These are phyloP conservation scores for Acipenser transmontanus DNA, from an alignment of 2,797 vertebrate genomes.

Conservation along the genomic window DNA sequence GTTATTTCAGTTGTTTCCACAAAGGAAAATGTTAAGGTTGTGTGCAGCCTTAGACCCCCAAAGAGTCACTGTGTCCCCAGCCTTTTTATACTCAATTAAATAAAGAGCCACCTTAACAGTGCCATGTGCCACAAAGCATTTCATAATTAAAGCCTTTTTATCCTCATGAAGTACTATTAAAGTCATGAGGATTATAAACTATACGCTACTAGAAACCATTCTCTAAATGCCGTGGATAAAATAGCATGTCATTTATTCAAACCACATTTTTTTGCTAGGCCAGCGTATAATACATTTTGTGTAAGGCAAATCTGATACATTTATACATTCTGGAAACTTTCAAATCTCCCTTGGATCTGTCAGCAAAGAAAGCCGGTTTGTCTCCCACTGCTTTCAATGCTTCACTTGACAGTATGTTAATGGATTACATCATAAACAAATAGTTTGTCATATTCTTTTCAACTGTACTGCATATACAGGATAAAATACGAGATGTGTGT, in stretches of 20 bases:
- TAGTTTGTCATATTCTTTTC: too few species aligned
- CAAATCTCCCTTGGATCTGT: too few species aligned
- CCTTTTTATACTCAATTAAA: background rate
- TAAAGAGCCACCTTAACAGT: slow-evolving; percentile 1
- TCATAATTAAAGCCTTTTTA: slow-evolving; percentile 8
- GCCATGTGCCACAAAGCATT: background rate
- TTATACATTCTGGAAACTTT: too few species aligned
- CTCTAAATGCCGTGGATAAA: background rate
- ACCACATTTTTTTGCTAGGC: too few species aligned
- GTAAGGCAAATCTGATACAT: background rate
- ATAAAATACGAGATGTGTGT: too few species aligned
- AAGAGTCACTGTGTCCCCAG: background rate
- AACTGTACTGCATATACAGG: too few species aligned
- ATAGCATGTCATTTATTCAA: background rate
- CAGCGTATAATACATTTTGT: background rate
- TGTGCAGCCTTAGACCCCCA: too few species aligned
- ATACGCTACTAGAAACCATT: background rate
- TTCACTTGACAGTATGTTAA: too few species aligned
- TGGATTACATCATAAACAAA: too few species aligned
- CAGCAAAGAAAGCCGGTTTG: too few species aligned
- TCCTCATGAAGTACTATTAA: slow-evolving; percentile 8
- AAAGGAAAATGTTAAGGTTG: slow-evolving; percentile 1
- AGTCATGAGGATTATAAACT: slow-evolving; percentile 4
- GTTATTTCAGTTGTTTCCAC: slow-evolving; percentile 8
- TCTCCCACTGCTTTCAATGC: too few species aligned